Evolutionary conservation across 2,888 invertebrate species (phyloP).

Genomic region (Plebejus argus): DNA sequence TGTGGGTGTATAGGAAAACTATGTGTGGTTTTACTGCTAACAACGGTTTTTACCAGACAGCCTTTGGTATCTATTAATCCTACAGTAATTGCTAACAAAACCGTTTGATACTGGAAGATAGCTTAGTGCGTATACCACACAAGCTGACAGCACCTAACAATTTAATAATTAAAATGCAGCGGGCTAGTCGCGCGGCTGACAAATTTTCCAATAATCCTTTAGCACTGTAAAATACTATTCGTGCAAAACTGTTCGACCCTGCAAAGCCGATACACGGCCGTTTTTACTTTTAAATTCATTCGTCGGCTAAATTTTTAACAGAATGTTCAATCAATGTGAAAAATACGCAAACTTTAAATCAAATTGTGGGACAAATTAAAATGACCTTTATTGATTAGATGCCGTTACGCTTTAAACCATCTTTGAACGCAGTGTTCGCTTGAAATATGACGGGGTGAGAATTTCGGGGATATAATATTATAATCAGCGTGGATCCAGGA

Average conservation of each 20-base stretch:
- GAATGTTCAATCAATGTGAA: slow-evolving; percentile 30
- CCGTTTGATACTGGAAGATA: too few species aligned
- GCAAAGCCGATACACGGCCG: slow-evolving; percentile 43
- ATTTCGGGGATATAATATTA: neutral
- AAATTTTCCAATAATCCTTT: slow-evolving; percentile 58
- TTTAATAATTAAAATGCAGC: slow-evolving; percentile 52
- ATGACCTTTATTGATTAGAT: slow-evolving; percentile 30
- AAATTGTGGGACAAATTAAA: slow-evolving; percentile 21
- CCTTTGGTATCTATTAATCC: too few species aligned
- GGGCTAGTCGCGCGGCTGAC: slow-evolving; percentile 48
- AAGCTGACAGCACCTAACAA: slow-evolving; percentile 37
- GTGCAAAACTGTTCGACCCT: slow-evolving; percentile 48
- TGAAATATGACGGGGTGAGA: neutral
- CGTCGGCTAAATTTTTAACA: slow-evolving; percentile 28
- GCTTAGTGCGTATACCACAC: neutral
- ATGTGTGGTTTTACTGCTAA: too few species aligned
- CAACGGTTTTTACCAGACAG: too few species aligned
- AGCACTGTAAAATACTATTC: slow-evolving; percentile 52
- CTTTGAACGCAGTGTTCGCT: slow-evolving; percentile 10
- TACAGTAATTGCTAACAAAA: too few species aligned
- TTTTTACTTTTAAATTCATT: slow-evolving; percentile 46
- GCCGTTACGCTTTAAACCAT: neutral
- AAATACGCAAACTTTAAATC: slow-evolving; percentile 24
- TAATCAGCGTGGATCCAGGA: neutral
- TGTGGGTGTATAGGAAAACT: too few species aligned